Evolutionary conservation across 1,140 invertebrate genomes (phyloP).

Genomic region (Ceratosolen fusciceps): DNA sequence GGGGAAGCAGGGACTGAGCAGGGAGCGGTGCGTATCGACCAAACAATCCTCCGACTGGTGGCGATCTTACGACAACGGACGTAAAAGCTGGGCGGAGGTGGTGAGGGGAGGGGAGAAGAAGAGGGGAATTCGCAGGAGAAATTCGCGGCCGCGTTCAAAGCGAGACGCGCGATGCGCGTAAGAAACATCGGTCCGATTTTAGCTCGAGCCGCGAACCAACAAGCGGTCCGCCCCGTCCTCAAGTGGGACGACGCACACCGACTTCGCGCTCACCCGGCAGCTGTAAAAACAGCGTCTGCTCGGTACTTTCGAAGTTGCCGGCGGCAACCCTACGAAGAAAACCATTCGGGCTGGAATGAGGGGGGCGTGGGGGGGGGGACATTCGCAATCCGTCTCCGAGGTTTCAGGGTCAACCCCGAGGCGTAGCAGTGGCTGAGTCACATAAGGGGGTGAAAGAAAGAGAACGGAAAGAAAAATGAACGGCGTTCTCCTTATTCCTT

Average conservation of each 20-base stretch:
- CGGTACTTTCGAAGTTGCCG: neutral
- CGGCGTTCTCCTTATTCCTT: neutral
- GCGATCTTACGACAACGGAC: too few relatives aligned
- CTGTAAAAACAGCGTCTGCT: conserved; percentile 27
- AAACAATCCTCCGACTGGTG: too few relatives aligned
- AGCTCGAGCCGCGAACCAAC: conserved; percentile 5
- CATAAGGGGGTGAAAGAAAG: neutral
- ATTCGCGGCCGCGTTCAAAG: neutral
- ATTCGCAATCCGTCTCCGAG: neutral
- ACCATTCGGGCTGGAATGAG: too few relatives aligned
- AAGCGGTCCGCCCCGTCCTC: neutral
- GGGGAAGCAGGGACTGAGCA: too few relatives aligned
- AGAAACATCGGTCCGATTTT: conserved; percentile 17
- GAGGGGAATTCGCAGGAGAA: too few relatives aligned
- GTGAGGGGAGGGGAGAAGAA: too few relatives aligned
- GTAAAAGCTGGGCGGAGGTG: too few relatives aligned
- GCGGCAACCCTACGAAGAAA: too few relatives aligned
- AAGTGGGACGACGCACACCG: neutral
- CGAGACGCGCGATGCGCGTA: neutral
- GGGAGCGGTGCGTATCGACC: too few relatives aligned
- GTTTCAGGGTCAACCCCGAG: conserved; percentile 13
- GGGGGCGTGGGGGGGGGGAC: too few relatives aligned
- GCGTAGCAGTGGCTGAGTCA: neutral
- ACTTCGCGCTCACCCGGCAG: neutral
- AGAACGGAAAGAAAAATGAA: too few relatives aligned